Evolutionary conservation across 2,113 vertebrate genomes (phyloP).

Genomic region (Cyprinodon brontotheroides): DNA sequence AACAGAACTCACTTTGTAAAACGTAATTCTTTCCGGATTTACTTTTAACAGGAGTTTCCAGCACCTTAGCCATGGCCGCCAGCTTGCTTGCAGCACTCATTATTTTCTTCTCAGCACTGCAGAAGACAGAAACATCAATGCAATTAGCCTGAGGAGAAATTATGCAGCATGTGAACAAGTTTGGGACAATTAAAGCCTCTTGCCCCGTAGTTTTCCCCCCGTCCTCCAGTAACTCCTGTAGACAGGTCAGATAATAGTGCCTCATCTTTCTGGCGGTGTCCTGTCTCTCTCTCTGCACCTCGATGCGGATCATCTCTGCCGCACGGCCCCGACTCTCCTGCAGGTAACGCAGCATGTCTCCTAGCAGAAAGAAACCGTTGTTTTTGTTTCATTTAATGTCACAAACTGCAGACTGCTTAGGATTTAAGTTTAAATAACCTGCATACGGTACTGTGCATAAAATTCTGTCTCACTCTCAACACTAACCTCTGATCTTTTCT

Average conservation of each 20-base stretch:
- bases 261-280: slow-evolving; percentile 91
- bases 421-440: background rate
- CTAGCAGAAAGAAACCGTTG: slow-evolving; percentile 63
- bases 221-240: slow-evolving; percentile 91
- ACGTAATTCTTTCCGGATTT: slow-evolving; percentile 64
- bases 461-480: background rate
- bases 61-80: slow-evolving; percentile 90
- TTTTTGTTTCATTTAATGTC: background rate
- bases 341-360: slow-evolving; percentile 92
- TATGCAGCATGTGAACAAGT: slow-evolving; percentile 21
- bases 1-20: slow-evolving; percentile 61
- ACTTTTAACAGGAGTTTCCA: slow-evolving; percentile 85
- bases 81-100: slow-evolving; percentile 93
- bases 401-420: background rate
- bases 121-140: slow-evolving; percentile 19
- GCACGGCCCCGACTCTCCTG: slow-evolving; percentile 91
- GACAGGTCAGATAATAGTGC: slow-evolving; percentile 89
- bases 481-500: slow-evolving; percentile 90
- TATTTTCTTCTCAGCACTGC: slow-evolving; percentile 94
- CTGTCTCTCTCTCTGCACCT: slow-evolving; percentile 88
- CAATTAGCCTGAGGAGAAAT: slow-evolving; percentile 11
- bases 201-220: slow-evolving; percentile 85
- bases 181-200: slow-evolving; percentile 19
- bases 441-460: background rate
- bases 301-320: slow-evolving; percentile 86